Conservation (phyloP, 2,113 vertebrate species). For the Tricholaema leucomelas region DNA sequence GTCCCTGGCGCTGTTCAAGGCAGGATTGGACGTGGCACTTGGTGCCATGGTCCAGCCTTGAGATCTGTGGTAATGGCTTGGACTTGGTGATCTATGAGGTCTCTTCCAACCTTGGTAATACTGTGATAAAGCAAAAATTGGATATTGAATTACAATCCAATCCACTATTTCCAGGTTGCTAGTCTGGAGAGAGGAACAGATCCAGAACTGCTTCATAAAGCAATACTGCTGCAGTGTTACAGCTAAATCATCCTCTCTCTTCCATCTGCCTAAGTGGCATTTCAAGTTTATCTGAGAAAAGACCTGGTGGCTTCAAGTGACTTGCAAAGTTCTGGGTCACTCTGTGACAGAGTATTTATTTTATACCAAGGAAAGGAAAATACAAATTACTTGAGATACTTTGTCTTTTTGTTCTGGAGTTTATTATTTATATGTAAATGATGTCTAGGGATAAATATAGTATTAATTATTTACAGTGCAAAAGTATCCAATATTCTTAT, state of each 20-base stretch:
- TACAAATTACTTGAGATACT: neutral
- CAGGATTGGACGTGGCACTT: too few relatives aligned
- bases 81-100: too few relatives aligned
- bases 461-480: neutral
- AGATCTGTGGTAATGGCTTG: too few relatives aligned
- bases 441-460: neutral
- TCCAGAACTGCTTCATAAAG: neutral
- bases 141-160: neutral
- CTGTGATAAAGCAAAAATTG: neutral
- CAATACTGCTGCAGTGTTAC: neutral
- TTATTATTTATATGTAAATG: slow-evolving; percentile 9
- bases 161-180: neutral
- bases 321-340: neutral
- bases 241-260: neutral
- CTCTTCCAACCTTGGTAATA: too few relatives aligned
- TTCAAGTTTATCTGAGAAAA: neutral
- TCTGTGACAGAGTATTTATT: neutral
- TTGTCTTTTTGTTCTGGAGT: neutral
- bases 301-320: neutral
- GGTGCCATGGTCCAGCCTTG: too few relatives aligned
- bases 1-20: too few relatives aligned
- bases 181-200: neutral
- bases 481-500: neutral
- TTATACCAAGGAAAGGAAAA: neutral
- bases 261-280: neutral